phyloP scores from a whole-genome alignment of 2,113 vertebrate species.

The Aramus guarauna region DNA sequence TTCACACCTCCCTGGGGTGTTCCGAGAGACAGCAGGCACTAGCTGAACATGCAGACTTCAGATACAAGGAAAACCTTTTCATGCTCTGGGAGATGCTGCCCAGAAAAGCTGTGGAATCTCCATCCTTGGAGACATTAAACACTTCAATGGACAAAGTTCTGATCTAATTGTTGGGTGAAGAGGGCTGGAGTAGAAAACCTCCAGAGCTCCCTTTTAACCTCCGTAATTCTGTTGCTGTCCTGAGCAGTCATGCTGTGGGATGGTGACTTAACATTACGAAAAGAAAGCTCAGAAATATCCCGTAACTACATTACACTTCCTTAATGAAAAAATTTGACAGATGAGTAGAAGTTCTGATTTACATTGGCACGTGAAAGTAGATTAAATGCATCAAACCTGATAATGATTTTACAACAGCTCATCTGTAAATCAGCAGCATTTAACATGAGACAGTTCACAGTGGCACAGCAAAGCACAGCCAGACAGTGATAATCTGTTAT shows the following conservation, averaged over 20 bases:
- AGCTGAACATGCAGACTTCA: not conserved
- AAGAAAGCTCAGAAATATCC: not conserved
- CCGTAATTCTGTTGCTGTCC: not conserved
- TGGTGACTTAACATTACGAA: not conserved
- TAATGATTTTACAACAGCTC: not conserved
- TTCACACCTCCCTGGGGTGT: not conserved
- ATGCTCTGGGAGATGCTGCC: not conserved
- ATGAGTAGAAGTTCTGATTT: not conserved
- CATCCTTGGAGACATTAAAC: not conserved
- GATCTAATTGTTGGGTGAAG: not conserved
- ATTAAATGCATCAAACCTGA: not conserved
- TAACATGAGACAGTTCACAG: not conserved
- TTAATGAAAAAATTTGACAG: not conserved
- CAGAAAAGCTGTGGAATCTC: not conserved
- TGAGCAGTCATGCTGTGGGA: not conserved
- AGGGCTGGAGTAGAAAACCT: not conserved
- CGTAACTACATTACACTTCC: not conserved
- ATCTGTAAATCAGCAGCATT: not conserved
- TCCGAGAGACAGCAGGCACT: not conserved
- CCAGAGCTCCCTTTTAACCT: not conserved
- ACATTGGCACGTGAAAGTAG: not conserved
- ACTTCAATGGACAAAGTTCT: not conserved
- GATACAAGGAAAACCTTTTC: not conserved
- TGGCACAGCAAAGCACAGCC: not conserved
- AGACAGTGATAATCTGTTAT: not conserved